phyloP scores from a whole-genome alignment of 1,140 invertebrate species.

The Phortica variegata region DNA sequence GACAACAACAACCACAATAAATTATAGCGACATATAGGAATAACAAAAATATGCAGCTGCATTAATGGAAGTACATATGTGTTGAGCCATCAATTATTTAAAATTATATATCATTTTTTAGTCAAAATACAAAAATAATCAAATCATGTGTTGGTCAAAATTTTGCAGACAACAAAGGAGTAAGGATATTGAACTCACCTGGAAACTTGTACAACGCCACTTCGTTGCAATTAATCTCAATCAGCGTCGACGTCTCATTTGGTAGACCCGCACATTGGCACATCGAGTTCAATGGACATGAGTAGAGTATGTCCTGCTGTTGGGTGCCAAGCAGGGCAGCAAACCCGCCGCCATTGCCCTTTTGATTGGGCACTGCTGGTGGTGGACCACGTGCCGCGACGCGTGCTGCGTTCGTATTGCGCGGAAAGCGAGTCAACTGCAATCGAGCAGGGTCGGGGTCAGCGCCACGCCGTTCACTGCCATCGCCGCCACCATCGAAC shows the following conservation, averaged over 20 bases:
- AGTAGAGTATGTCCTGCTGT: conserved; percentile 55
- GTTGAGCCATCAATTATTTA: too few relatives aligned
- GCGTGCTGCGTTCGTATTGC: conserved; percentile 18
- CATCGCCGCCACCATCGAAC: conserved; percentile 44
- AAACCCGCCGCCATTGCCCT: conserved; percentile 28
- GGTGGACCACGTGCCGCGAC: conserved; percentile 33
- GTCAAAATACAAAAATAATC: too few relatives aligned
- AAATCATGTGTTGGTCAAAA: too few relatives aligned
- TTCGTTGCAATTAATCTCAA: conserved; percentile 67
- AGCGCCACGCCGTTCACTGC: conserved; percentile 3
- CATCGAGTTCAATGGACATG: conserved; percentile 66
- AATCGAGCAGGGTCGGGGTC: background rate
- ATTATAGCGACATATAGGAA: too few relatives aligned
- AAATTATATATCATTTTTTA: too few relatives aligned
- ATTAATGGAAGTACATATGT: too few relatives aligned
- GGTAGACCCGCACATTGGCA: conserved; percentile 64
- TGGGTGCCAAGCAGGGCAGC: conserved; percentile 43
- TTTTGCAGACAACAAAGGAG: too few relatives aligned
- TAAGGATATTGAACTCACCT: conserved; percentile 60
- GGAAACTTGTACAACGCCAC: conserved; percentile 65
- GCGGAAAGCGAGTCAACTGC: conserved; percentile 3
- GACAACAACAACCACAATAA: too few relatives aligned
- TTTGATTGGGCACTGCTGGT: conserved; percentile 16
- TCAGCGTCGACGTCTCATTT: conserved; percentile 61
- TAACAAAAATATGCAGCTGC: too few relatives aligned